A percentile compares a stretch with the other conserved stretches of the same genome.
Evolutionary conservation across 2,888 invertebrate genomes (phyloP).

Genomic region (Ophioninae sp.): DNA sequence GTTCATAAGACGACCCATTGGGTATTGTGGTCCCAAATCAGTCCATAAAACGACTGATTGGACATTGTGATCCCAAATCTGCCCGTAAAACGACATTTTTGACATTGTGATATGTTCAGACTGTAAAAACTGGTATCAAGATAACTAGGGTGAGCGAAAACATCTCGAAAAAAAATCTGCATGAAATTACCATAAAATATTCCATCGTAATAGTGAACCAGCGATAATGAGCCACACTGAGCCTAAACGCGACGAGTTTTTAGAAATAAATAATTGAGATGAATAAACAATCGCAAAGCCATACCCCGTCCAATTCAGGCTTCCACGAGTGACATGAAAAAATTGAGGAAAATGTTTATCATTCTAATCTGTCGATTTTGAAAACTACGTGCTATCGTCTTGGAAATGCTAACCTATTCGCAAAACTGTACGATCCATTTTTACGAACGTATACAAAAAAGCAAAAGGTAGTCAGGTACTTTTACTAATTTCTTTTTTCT

Average conservation of each 20-base stretch:
- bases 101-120: background rate
- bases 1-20: background rate
- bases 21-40: too few relatives aligned
- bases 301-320: background rate
- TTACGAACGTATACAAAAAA: slow-evolving; percentile 26
- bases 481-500: background rate
- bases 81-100: too few relatives aligned
- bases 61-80: too few relatives aligned
- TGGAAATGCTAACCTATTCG: slow-evolving; percentile 19
- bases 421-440: slow-evolving; percentile 25
- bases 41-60: too few relatives aligned
- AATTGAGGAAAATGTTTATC: background rate
- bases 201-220: background rate
- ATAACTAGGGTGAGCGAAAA: slow-evolving; percentile 13
- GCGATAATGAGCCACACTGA: background rate
- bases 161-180: background rate
- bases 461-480: background rate
- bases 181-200: background rate
- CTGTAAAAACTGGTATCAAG: slow-evolving; percentile 28
- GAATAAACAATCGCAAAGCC: too few relatives aligned
- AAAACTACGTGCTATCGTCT: background rate
- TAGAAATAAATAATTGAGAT: background rate
- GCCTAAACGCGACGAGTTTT: background rate
- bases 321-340: background rate
- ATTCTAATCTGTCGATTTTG: background rate